Conservation (phyloP, 2,113 vertebrate genomes). For the Chaetorhynchus papuensis region DNA sequence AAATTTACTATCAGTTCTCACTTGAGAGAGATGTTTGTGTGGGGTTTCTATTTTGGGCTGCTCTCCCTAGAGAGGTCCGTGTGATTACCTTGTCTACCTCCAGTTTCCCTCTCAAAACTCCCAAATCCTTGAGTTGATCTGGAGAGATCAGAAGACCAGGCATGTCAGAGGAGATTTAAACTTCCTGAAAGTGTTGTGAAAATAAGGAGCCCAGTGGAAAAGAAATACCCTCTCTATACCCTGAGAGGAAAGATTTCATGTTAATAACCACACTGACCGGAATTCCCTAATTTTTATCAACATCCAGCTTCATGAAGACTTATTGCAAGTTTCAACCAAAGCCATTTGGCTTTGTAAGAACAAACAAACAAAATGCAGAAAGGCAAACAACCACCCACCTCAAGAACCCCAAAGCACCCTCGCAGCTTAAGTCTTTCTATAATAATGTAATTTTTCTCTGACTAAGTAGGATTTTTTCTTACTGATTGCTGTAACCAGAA, state of each 20-base stretch:
- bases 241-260: background rate
- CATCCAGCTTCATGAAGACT: background rate
- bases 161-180: background rate
- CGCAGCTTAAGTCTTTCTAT: background rate
- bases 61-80: background rate
- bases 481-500: background rate
- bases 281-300: background rate
- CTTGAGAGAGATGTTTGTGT: background rate
- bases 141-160: background rate
- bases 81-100: background rate
- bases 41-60: background rate
- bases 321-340: background rate
- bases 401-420: background rate
- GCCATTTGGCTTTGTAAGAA: background rate
- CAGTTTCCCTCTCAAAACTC: background rate
- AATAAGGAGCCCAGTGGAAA: background rate
- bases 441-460: background rate
- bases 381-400: background rate
- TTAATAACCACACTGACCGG: background rate
- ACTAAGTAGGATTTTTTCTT: background rate
- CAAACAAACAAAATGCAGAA: background rate
- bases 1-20: background rate
- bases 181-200: background rate
- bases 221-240: background rate
- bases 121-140: background rate